Percentiles rank a stretch among this genome's conserved stretches.
Evolutionary conservation across 2,113 vertebrate species (phyloP).

Genomic region (Irena cyanogastra): DNA sequence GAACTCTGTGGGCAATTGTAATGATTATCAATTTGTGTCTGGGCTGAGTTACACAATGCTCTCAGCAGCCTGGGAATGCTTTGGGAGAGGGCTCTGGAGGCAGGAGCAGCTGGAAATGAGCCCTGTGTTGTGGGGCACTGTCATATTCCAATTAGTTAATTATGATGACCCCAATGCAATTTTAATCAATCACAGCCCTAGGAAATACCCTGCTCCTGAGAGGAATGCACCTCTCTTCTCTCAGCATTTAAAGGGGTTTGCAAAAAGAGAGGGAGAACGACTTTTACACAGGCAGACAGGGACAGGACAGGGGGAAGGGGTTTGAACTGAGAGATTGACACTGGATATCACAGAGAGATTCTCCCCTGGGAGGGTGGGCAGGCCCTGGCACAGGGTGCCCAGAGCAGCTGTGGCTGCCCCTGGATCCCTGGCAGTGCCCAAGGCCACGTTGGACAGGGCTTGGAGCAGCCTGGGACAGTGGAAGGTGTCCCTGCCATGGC

Average conservation of each 20-base stretch:
- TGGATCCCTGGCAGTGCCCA: background rate
- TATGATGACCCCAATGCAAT: background rate
- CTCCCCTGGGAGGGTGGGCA: fast-evolving
- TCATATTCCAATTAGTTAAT: background rate
- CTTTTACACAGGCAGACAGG: background rate
- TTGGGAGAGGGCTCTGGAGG: background rate
- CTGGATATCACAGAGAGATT: background rate
- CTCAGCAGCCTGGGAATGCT: background rate
- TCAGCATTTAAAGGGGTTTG: background rate
- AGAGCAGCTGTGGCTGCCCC: background rate
- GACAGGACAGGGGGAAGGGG: background rate
- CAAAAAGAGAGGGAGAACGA: background rate
- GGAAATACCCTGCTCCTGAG: background rate
- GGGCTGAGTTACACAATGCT: background rate
- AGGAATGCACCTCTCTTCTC: background rate
- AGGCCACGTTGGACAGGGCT: fast-evolving
- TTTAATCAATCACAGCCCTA: background rate
- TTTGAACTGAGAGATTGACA: background rate
- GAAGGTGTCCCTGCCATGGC: background rate
- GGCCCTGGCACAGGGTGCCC: background rate
- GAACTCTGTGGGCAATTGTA: background rate
- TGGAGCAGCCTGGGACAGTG: fast-evolving
- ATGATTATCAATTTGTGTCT: background rate
- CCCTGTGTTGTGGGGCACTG: background rate
- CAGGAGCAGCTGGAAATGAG: fast-evolving